These are phyloP conservation scores for Pterocles gutturalis DNA, from an alignment of 2,113 vertebrate genomes.

Conservation along the genomic window DNA sequence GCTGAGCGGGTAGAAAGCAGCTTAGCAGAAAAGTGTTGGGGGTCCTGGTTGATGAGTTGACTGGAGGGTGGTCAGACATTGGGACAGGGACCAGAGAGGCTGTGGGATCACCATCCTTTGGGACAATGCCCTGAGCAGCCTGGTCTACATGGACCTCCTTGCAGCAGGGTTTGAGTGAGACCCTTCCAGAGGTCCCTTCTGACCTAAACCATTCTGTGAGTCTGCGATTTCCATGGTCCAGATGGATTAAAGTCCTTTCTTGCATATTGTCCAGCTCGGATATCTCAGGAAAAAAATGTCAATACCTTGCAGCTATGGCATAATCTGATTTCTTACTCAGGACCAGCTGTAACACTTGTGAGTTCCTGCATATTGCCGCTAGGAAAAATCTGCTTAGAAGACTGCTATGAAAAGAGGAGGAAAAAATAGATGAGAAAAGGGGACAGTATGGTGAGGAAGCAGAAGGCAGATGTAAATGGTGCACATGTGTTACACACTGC, in stretches of 20 bases:
- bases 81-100: not conserved
- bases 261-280: not conserved
- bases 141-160: not conserved
- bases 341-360: not conserved
- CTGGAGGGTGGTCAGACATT: not conserved
- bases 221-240: not conserved
- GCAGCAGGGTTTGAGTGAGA: not conserved
- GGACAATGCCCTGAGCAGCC: not conserved
- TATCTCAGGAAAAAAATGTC: not conserved
- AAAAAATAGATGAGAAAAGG: not conserved
- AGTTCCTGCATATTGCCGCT: not conserved
- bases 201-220: not conserved
- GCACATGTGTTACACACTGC: fast-evolving
- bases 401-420: not conserved
- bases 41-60: too few species aligned
- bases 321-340: not conserved
- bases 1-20: not conserved
- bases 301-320: not conserved
- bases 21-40: not conserved
- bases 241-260: not conserved
- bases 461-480: not conserved
- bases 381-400: not conserved
- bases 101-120: not conserved
- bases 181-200: not conserved
- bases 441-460: not conserved